Conservation (phyloP, 2,113 vertebrate species). For the Xenus cinereus region DNA sequence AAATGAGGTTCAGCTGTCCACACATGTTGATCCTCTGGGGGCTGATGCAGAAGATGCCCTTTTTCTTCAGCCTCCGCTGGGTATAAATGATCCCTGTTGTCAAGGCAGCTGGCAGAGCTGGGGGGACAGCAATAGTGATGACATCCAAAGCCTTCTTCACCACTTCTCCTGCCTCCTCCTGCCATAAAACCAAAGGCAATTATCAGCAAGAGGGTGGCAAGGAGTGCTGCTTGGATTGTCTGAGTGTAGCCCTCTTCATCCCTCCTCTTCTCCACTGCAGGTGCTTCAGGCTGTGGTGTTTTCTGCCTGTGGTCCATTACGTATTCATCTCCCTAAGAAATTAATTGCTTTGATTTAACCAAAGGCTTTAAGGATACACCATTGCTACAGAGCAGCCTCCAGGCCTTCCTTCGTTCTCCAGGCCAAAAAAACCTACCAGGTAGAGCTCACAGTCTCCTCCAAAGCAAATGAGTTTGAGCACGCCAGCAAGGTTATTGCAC, state of each 20-base stretch:
- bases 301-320: not conserved
- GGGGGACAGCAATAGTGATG: slow-evolving; percentile 80
- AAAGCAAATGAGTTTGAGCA: not conserved
- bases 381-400: not conserved
- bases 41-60: slow-evolving; percentile 81
- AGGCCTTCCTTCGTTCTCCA: not conserved
- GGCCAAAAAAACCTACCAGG: not conserved
- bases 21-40: slow-evolving; percentile 82
- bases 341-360: not conserved
- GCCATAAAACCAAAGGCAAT: not conserved
- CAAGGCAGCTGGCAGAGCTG: slow-evolving; percentile 79
- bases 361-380: not conserved
- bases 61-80: slow-evolving; percentile 76
- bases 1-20: slow-evolving; percentile 80
- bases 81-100: slow-evolving; percentile 81
- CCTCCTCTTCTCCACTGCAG: not conserved
- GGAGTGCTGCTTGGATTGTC: not conserved
- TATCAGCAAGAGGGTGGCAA: not conserved
- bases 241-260: not conserved
- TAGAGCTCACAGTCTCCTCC: not conserved
- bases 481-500: not conserved
- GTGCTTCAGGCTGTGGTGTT: not conserved
- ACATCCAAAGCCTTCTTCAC: slow-evolving; percentile 80
- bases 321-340: not conserved
- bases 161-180: slow-evolving; percentile 72